These are phyloP conservation scores for Xyliphius kryptos DNA, from an alignment of 2,113 vertebrate species.

Conservation along the genomic window DNA sequence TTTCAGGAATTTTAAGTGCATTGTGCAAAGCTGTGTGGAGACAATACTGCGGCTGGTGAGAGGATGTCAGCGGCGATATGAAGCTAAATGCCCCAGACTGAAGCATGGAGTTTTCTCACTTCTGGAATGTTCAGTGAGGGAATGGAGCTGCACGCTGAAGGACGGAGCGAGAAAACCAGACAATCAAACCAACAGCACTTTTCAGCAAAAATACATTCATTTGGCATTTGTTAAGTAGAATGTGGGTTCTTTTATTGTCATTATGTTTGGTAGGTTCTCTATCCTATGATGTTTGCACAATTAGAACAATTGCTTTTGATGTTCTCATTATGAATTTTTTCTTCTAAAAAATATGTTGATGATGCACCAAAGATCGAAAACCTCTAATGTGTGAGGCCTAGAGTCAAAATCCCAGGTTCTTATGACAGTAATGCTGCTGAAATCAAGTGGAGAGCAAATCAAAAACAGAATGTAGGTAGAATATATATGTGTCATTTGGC, in stretches of 20 bases:
- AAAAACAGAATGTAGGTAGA: constrained; percentile 36
- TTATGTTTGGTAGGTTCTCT: not conserved
- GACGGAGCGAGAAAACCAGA: constrained; percentile 59
- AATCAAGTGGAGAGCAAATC: constrained; percentile 30
- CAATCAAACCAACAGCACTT: constrained; percentile 53
- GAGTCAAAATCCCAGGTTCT: constrained; percentile 16
- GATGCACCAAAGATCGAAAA: no score
- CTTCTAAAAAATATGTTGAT: no score
- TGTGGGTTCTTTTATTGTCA: constrained; percentile 8
- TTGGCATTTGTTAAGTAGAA: constrained; percentile 36
- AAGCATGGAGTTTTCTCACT: constrained; percentile 64
- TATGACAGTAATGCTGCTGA: constrained; percentile 21
- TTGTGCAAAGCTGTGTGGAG: constrained; percentile 25
- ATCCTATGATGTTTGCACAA: no score
- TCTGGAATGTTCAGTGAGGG: constrained; percentile 71
- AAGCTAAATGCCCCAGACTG: constrained; percentile 56
- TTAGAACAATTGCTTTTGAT: no score
- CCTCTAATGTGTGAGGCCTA: not conserved
- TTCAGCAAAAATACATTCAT: constrained; percentile 43
- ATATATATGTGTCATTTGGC: constrained; percentile 1
- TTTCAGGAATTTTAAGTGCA: constrained; percentile 28
- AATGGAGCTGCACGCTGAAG: constrained; percentile 58
- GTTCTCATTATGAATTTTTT: no score
- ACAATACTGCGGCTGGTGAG: constrained; percentile 17
- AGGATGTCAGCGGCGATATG: constrained; percentile 37